phyloP scores from a whole-genome alignment of 2,888 invertebrate species.

The Rhyacophila evoluta region DNA sequence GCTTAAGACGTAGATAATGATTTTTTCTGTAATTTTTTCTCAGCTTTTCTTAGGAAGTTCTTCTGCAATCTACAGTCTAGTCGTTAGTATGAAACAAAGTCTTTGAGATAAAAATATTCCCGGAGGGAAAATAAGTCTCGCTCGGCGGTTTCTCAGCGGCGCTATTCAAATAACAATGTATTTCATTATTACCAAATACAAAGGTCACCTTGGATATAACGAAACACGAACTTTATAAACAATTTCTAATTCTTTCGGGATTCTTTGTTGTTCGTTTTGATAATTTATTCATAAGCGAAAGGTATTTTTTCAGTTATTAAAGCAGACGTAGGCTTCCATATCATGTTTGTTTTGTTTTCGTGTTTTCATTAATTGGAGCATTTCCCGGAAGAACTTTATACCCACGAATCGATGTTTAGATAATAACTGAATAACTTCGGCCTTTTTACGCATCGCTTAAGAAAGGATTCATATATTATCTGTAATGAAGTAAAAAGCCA shows the following conservation, averaged over 20 bases:
- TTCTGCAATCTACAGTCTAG: not conserved
- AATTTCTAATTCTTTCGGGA: not conserved
- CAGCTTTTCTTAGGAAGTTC: not conserved
- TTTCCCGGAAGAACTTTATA: too few species aligned
- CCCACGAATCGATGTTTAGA: too few species aligned
- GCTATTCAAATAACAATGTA: not conserved
- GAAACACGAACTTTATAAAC: not conserved
- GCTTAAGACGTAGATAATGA: not conserved
- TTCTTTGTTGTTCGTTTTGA: not conserved
- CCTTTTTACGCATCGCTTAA: too few species aligned
- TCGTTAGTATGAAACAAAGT: not conserved
- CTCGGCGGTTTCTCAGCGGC: not conserved
- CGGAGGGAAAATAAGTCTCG: constrained; percentile 3
- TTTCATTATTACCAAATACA: constrained; percentile 18
- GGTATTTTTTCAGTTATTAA: too few species aligned
- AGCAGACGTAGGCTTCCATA: too few species aligned
- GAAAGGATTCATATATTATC: too few species aligned
- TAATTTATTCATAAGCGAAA: not conserved
- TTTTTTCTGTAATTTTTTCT: not conserved
- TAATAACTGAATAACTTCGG: too few species aligned
- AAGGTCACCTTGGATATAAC: not conserved
- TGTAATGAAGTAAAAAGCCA: too few species aligned
- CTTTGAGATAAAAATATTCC: constrained; percentile 23
- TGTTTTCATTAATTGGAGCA: too few species aligned
- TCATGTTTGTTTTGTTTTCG: too few species aligned